These are phyloP conservation scores for Cistogaster globosa DNA, from an alignment of 2,888 invertebrate species.

Conservation along the genomic window DNA sequence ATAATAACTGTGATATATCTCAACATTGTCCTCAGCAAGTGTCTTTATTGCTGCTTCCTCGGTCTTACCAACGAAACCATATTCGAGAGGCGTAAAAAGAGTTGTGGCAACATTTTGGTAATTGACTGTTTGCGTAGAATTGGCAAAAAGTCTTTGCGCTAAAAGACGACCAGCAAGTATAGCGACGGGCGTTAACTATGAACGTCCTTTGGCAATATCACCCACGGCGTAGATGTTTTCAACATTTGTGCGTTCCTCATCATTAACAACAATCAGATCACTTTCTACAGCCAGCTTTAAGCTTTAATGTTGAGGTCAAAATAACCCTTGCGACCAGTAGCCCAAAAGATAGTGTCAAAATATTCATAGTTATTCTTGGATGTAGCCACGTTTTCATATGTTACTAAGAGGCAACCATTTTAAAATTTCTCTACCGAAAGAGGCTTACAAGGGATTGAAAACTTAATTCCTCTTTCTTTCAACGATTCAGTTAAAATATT, in stretches of 20 bases:
- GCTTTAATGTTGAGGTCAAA: slow-evolving; percentile 88
- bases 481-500: slow-evolving; percentile 89
- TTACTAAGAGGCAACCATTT: slow-evolving; percentile 87
- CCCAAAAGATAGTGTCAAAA: slow-evolving; percentile 93
- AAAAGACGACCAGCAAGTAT: slow-evolving; percentile 94
- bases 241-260: slow-evolving; percentile 92
- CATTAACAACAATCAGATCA: slow-evolving; percentile 88
- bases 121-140: slow-evolving; percentile 87
- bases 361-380: slow-evolving; percentile 84
- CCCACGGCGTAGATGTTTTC: slow-evolving; percentile 96
- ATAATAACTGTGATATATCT: slow-evolving; percentile 96
- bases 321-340: slow-evolving; percentile 91
- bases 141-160: slow-evolving; percentile 88
- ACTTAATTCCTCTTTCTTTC: slow-evolving; percentile 89
- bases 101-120: slow-evolving; percentile 95
- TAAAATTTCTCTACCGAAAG: slow-evolving; percentile 87
- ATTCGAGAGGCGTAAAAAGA: slow-evolving; percentile 97
- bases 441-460: slow-evolving; percentile 88
- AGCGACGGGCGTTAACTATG: slow-evolving; percentile 97
- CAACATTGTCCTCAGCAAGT: slow-evolving; percentile 90
- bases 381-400: slow-evolving; percentile 84
- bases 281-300: slow-evolving; percentile 87
- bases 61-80: slow-evolving; percentile 94
- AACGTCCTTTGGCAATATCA: slow-evolving; percentile 92
- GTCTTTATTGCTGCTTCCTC: slow-evolving; percentile 90